Evolutionary conservation across 2,888 invertebrate genomes (phyloP), one percentile per base, ranked within the genome.

Genomic region (Perizoma flavofasciatum): DNA sequence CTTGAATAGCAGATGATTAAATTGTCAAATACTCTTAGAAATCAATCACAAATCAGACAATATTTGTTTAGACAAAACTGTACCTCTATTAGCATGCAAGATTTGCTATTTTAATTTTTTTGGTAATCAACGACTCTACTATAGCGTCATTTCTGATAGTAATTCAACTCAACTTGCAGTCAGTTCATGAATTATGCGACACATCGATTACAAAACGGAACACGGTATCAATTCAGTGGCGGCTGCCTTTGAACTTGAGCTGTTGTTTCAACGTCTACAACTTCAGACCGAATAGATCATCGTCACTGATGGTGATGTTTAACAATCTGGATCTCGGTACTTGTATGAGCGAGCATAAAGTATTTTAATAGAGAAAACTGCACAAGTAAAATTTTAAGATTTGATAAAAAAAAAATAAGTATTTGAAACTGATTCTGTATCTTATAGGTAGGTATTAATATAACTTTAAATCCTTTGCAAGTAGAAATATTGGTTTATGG

Each of bases 151-250:
- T 63, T 83, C 80, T 81, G 73, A 59, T 72, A 77, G 74, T 72
- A 60, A 59, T 56, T 48, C 67, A 75, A 56, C 51, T 61, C 82
- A 75, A 67, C 56, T 63, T 70, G 55, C 62, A 69, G 67, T 72
- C 73, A 74, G 70, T 67, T 74, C 77, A 79, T 84, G 82, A 86
- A 77, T 83, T 79, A 84, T 83, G 78, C 79, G 82, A 81, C 79
- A 83, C 83, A 82, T 84, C 79, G 80, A 78, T 84, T 83, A 83
- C 81, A 85, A 86, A 88, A 85, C 78, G 81, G 77, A 84, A 84
- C 81, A 81, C 78, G 73, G 73, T 78, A 81, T 82, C 80, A 79
- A 79, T 81, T 76, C 74, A 73, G 74, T 72, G 74, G 82, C 83
- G 83, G 83, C 63, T 60, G 73, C 77, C 71, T 84, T 85, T 81